Evolutionary conservation across 1,140 invertebrate genomes (phyloP).

Genomic region (Lordiphosa mommai): DNA sequence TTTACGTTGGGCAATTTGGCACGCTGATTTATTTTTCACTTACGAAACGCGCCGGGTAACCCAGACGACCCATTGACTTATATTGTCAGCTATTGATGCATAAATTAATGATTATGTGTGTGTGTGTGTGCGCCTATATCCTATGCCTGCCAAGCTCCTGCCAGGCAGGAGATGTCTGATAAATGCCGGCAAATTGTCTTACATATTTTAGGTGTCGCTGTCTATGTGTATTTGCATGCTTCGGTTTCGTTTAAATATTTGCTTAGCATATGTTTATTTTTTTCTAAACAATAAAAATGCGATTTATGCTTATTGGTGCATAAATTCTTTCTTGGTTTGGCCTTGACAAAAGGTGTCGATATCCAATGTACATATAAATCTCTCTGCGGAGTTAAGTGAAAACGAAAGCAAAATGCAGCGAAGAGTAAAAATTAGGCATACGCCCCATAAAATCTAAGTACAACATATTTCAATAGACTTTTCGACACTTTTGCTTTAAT

Average conservation of each 20-base stretch:
- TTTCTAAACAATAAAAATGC: conserved; percentile 57
- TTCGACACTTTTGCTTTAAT: conserved; percentile 58
- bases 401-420: conserved; percentile 64
- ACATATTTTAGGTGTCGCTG: conserved; percentile 2
- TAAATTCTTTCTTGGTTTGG: conserved; percentile 50
- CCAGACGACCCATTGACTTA: conserved; percentile 75
- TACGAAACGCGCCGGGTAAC: conserved; percentile 38
- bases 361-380: conserved; percentile 37
- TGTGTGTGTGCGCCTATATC: neutral
- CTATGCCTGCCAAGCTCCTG: too few species aligned
- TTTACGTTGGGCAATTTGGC: conserved; percentile 63
- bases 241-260: conserved; percentile 30
- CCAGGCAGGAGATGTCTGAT: conserved; percentile 12
- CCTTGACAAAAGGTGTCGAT: conserved; percentile 40
- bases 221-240: conserved; percentile 19
- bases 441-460: conserved; percentile 76
- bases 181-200: conserved; percentile 36
- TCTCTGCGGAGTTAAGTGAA: too few species aligned
- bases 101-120: conserved; percentile 72
- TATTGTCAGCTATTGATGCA: conserved; percentile 76
- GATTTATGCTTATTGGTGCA: conserved; percentile 68
- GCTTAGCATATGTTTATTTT: conserved; percentile 43
- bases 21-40: conserved; percentile 72
- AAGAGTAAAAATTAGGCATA: conserved; percentile 78
- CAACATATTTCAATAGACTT: conserved; percentile 77